Base-by-base conservation (phyloP, 2,888 invertebrate species). In the Oligia latruncula region DNA sequence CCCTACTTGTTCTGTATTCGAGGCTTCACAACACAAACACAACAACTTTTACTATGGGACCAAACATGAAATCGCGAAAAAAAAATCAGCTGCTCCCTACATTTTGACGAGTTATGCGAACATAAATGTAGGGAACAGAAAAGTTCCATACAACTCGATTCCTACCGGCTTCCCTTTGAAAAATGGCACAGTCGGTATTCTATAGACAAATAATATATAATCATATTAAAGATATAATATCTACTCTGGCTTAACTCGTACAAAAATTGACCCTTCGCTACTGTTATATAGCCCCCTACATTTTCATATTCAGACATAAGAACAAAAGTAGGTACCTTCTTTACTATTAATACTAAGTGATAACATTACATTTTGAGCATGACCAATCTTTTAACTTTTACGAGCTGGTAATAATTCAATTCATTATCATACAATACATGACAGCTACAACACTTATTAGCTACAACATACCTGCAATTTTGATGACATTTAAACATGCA, bases 351-450 rank as follows among this genome's bases (percentile, higher is more conserved):
- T 55, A 46, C 11, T 35, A 49, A 58, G n/a, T 11, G 15, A 77
- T 62, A 29, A 67, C 20, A 60, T 6, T n/a, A n/a, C 23, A 66
- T 4, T 75, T 35, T 55, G 17, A 40, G 29, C 77, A 35, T 76
- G 62, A 40, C 35, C n/a, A 73, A 20, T 64, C n/a, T 65, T 35
- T 74, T 29, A 35, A 23, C 23, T n/a, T 80, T 52, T 58, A 80
- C 49, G 46, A 72, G 2, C 15, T 17, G 23, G 20, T 29, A 46
- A 71, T 65, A 46, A 71, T 17, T 17, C 35, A 66, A 58, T 46
- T 60, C 11, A 79, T 71, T 71, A 79, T n/a, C 78, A 49, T 65
- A 71, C 58, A 79, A 78, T 66, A 43, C 65, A 17, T 55, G 49
- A 29, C 17, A 65, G 9, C 23, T 23, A 3, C 23, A 68, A 49